Evolutionary conservation across 2,888 invertebrate species (phyloP), one percentile per base, ranked within the genome.

Genomic region (Hecatera dysodea): DNA sequence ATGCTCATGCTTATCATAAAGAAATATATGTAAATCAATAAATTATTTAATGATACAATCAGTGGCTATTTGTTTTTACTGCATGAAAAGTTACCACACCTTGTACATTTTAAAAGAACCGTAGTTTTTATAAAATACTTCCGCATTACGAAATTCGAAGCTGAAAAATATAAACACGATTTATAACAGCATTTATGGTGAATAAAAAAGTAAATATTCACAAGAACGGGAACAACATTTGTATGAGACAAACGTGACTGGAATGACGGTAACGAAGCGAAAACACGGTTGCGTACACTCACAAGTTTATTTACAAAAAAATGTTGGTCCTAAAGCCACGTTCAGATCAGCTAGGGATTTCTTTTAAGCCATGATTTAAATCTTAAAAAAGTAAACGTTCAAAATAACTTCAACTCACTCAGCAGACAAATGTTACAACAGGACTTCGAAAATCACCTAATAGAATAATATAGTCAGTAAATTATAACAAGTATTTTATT

Each of bases 241-340:
- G 82, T 87, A 86, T 87, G 82, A 82, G 80, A 81, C 76, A 78
- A 64, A 88, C 88, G 87, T 87, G 87, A 87, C 85, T 76, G 29
- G 82, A 85, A 86, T 88, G 68, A 63, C 17, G 66, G 72, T 81
- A 85, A 83, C 82, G 78, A 81, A 82, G 86, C 81, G 75, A 75
- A 83, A 80, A 83, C 75, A 75, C 66, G 74, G 72, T 74, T 83
- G 78, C 65, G 76, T 77, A 83, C 67, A 77, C 66, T 71, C 62
- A 75, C 78, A 83, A 80, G 81, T 77, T 81, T 81, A 78, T 80
- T 84, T 78, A 69, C 75, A 78, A 81, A 82, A n/a, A 77, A 78
- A 81, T 46, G 53, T 71, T 50, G 29, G 19, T 42, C 19, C 27
- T 78, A 65, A 77, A 55, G 67, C 67, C 17, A 17, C 11, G 64